Conservation (phyloP, 2,888 invertebrate species). For the Drosophila helvetica region DNA sequence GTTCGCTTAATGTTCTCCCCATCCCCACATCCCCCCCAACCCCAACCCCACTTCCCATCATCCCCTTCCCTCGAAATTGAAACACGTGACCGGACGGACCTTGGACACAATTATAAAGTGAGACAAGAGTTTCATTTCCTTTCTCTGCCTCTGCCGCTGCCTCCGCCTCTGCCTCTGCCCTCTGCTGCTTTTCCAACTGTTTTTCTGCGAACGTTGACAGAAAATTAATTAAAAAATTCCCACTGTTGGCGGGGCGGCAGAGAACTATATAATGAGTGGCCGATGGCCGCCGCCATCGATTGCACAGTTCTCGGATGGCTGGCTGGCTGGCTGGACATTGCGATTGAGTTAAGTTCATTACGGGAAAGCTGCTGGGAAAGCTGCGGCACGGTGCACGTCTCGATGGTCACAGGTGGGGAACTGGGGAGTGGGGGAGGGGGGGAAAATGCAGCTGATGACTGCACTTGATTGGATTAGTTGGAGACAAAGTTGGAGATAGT, state of each 20-base stretch:
- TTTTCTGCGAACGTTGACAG: constrained; percentile 73
- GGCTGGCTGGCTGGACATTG: constrained; percentile 23
- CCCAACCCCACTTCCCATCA: no score
- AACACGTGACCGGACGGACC: constrained; percentile 56
- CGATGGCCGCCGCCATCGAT: constrained; percentile 9
- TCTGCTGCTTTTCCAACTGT: background rate
- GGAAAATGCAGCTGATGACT: constrained; percentile 17
- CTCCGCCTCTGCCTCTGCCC: background rate
- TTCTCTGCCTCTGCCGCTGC: constrained; percentile 9
- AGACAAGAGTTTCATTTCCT: constrained; percentile 39
- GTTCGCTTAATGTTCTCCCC: background rate
- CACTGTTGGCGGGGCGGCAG: constrained; percentile 16
- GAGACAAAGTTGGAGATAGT: constrained; percentile 7
- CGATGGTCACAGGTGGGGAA: constrained; percentile 27
- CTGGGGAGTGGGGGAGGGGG: background rate
- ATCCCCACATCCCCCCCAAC: no score
- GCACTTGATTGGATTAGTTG: constrained; percentile 35
- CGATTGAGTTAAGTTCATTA: constrained; percentile 56
- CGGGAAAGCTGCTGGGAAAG: constrained; percentile 9
- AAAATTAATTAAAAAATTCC: constrained; percentile 73
- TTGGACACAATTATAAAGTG: constrained; percentile 38
- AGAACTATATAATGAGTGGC: constrained; percentile 38
- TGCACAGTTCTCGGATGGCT: constrained; percentile 24
- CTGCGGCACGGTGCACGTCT: background rate
- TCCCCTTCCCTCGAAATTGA: constrained; percentile 44